Evolutionary conservation across 2,888 invertebrate species (phyloP).

Genomic region (Ectemnius continuus): DNA sequence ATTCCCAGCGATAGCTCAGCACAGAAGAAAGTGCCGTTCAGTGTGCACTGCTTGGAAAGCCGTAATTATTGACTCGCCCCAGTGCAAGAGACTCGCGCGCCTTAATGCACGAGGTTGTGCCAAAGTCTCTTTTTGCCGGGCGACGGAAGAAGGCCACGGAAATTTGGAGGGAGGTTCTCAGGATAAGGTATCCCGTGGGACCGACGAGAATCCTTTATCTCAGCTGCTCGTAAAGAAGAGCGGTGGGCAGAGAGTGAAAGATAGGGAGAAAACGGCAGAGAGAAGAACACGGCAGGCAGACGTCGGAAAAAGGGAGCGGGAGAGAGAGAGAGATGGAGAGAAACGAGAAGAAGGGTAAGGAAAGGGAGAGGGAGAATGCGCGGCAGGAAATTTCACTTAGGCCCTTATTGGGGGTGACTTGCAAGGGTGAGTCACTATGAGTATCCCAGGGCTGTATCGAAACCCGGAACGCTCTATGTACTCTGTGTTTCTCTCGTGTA

Average conservation of each 20-base stretch:
- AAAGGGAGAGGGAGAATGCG: slow-evolving; percentile 36
- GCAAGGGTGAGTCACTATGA: slow-evolving; percentile 54
- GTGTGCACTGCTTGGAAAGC: no score
- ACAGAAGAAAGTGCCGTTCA: no score
- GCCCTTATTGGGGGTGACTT: slow-evolving; percentile 54
- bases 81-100: neutral
- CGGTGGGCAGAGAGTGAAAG: slow-evolving; percentile 12
- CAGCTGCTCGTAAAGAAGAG: slow-evolving; percentile 49
- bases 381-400: slow-evolving; percentile 70
- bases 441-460: slow-evolving; percentile 44
- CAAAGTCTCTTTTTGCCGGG: slow-evolving; percentile 31
- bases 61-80: slow-evolving; percentile 25
- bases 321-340: neutral
- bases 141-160: slow-evolving; percentile 25
- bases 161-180: slow-evolving; percentile 45
- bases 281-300: slow-evolving; percentile 14
- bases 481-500: slow-evolving; percentile 43
- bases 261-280: neutral
- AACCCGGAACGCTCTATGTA: slow-evolving; percentile 39
- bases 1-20: no score
- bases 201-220: slow-evolving; percentile 61
- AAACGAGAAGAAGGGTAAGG: neutral
- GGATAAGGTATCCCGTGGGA: slow-evolving; percentile 53
- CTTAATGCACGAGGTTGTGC: slow-evolving; percentile 22
- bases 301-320: slow-evolving; percentile 21